phyloP scores from a whole-genome alignment of 1,140 invertebrate species.

The Periplaneta americana region DNA sequence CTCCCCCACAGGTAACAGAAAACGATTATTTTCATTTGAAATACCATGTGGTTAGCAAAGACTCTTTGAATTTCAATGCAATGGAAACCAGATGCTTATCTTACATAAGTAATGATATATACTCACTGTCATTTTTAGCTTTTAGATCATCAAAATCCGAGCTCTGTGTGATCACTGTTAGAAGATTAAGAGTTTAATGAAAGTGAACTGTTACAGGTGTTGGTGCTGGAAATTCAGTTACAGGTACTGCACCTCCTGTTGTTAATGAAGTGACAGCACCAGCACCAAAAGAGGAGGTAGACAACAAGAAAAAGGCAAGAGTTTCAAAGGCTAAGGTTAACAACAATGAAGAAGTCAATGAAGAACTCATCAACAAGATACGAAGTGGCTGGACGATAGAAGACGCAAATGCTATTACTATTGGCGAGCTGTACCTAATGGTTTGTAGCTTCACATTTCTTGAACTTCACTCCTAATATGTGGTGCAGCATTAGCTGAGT shows the following conservation, averaged over 20 bases:
- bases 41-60: too few relatives aligned
- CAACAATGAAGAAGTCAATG: background rate
- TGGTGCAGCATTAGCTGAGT: too few relatives aligned
- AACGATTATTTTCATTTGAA: too few relatives aligned
- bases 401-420: constrained; percentile 68
- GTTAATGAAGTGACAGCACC: background rate
- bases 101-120: too few relatives aligned
- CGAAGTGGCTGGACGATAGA: constrained; percentile 71
- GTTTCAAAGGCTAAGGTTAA: background rate
- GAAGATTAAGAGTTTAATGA: too few relatives aligned
- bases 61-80: too few relatives aligned
- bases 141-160: too few relatives aligned
- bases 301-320: background rate
- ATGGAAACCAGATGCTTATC: too few relatives aligned
- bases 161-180: too few relatives aligned
- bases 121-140: too few relatives aligned
- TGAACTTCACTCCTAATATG: too few relatives aligned
- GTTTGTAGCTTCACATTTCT: constrained; percentile 46
- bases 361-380: constrained; percentile 46
- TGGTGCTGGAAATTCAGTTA: background rate
- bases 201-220: background rate
- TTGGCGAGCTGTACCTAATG: constrained; percentile 89
- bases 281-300: background rate
- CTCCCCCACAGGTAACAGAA: too few relatives aligned
- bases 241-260: background rate